Base-by-base conservation (phyloP, 1,140 invertebrate species). In the Lepidostoma basale region DNA sequence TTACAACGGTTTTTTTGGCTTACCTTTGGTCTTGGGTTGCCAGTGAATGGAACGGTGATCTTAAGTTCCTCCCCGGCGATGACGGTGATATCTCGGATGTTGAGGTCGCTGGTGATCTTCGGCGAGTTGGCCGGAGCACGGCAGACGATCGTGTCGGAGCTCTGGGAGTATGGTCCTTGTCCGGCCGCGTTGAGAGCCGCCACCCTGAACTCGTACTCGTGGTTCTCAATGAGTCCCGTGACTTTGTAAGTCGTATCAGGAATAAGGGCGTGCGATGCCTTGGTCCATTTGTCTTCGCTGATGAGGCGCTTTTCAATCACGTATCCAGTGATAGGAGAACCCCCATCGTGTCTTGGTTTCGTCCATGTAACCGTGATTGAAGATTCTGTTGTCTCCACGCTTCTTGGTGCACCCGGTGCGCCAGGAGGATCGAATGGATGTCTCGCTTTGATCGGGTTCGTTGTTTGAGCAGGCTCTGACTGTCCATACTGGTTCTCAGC, bases 191-290 rank as follows among this genome's bases (percentile, higher is more conserved):
- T 99, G n/a, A 96, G 83, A 22, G 96, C 97, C 4, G 94, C 91
- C 0, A 98, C 97, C 62, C 97, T 87, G 87, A 99, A 99, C 78
- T 99, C 97, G 76, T 99, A 99, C 76, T 97, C 93, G 60, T 95
- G 92, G 77, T 98, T 96, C 78, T 98, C 95, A 66, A 95, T 93
- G 12, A 99, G 82, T 68, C 92, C 94, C 45, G 89, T 91, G 10
- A 97, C 92, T 74, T 88, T 92, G 75, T 91, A 89, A 3, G 87
- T 90, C 1, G 91, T 87, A 74, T 96, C 93, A 60, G 90, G 89
- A 72, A 96, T 88, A 73, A 91, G 83, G 18, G 91, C 88, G 75
- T 94, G 94, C 9, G 89, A 89, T 14, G 94, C 93, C 78, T 95
- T 95, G 2, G 89, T 93, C 94, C 95, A 97, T 77, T 94, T 94